Percentiles rank a stretch among this genome's conserved stretches.
Conservation (phyloP, 2,113 vertebrate species). For the Craseonycteris thonglongyai region DNA sequence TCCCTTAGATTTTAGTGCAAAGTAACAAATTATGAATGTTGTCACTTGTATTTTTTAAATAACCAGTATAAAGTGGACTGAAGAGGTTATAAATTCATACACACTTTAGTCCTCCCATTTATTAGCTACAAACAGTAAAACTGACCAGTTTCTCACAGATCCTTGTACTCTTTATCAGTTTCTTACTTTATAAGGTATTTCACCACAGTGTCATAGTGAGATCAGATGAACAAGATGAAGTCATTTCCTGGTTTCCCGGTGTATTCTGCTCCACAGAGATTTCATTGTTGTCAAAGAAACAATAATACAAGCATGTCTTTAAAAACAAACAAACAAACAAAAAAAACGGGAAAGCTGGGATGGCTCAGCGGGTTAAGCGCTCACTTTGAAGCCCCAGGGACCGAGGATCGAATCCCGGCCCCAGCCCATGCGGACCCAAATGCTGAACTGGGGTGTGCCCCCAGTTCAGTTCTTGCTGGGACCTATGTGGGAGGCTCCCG, state of each 20-base stretch:
- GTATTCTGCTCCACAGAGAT: constrained; percentile 71
- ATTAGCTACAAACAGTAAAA: constrained; percentile 87
- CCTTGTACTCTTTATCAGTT: constrained; percentile 74
- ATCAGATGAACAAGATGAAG: constrained; percentile 77
- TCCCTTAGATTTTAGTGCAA: constrained; percentile 79
- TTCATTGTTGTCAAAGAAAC: constrained; percentile 85
- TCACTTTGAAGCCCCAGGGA: no score
- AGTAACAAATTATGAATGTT: constrained; percentile 83
- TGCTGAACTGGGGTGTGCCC: no score
- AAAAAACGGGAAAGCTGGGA: no score
- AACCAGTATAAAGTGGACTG: constrained; percentile 78
- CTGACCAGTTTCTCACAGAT: constrained; percentile 82
- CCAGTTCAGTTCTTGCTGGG: no score
- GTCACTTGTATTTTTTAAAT: constrained; percentile 82
- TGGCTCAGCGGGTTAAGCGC: no score
- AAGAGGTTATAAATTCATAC: constrained; percentile 83
- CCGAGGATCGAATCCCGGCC: no score
- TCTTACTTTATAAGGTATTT: constrained; percentile 82
- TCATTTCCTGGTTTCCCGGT: constrained; percentile 73
- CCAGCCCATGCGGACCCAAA: no score
- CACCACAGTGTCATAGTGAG: constrained; percentile 75
- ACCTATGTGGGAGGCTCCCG: no score
- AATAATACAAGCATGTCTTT: constrained; percentile 82
- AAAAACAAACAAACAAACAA: no score
- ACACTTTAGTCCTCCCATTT: constrained; percentile 77